Conservation (phyloP, 2,797 vertebrate species). For the Threskiornis aethiopicus region DNA sequence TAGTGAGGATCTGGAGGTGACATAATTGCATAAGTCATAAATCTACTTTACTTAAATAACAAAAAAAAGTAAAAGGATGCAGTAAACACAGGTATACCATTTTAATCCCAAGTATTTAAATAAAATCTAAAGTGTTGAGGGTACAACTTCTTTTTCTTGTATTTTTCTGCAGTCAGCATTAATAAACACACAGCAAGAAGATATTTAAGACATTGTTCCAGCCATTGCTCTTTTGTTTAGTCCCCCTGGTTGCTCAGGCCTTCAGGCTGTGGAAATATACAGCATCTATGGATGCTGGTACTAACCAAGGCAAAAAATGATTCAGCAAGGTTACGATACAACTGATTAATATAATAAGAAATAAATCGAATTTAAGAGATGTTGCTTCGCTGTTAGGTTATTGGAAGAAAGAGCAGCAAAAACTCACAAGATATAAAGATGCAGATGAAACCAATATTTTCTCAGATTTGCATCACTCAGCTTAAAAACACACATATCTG, state of each 20-base stretch:
- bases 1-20: not conserved
- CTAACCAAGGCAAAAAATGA: not conserved
- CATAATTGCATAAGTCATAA: not conserved
- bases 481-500: not conserved
- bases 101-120: not conserved
- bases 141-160: not conserved
- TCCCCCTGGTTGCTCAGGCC: not conserved
- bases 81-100: not conserved
- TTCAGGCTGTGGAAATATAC: not conserved
- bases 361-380: not conserved
- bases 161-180: not conserved
- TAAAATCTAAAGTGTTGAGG: not conserved
- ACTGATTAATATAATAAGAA: not conserved
- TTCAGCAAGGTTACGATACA: rapidly evolving
- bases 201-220: not conserved
- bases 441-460: not conserved
- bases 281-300: rapidly evolving
- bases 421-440: not conserved
- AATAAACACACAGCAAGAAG: not conserved
- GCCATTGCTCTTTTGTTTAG: not conserved
- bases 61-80: not conserved
- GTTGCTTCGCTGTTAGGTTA: not conserved
- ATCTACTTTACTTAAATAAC: not conserved
- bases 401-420: not conserved
- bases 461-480: not conserved